Conservation (phyloP, 2,113 vertebrate genomes). For the Mesocricetus auratus region DNA sequence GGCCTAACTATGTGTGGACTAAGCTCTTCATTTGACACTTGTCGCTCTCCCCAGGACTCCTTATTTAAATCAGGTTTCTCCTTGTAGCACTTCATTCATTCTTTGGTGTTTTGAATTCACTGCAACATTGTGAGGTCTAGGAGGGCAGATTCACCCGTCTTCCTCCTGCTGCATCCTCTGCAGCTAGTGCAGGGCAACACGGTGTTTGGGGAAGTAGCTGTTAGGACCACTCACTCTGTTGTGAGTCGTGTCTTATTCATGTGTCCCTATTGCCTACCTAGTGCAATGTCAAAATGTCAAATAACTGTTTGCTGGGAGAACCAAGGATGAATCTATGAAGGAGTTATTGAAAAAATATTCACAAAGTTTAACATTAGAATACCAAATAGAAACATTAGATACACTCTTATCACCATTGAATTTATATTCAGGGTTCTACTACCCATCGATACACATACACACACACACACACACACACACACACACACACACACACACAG, state of each 20-base stretch:
- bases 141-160: too few species aligned
- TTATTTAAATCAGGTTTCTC: neutral
- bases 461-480: neutral
- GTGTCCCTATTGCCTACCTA: fast-evolving
- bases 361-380: neutral
- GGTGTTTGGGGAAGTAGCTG: too few species aligned
- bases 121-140: neutral
- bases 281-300: neutral
- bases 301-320: neutral
- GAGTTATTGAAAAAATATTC: neutral
- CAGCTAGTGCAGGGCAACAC: neutral
- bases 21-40: neutral
- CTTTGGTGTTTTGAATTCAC: neutral
- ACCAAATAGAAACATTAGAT: neutral
- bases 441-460: fast-evolving
- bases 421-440: neutral
- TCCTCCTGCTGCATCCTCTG: neutral
- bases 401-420: neutral
- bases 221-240: neutral
- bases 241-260: neutral
- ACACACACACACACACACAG: neutral
- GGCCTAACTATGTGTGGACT: neutral
- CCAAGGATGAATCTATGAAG: neutral
- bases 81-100: neutral
- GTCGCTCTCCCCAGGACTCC: neutral